phyloP scores from a whole-genome alignment of 2,888 invertebrate species.

The Parnassius apollo region DNA sequence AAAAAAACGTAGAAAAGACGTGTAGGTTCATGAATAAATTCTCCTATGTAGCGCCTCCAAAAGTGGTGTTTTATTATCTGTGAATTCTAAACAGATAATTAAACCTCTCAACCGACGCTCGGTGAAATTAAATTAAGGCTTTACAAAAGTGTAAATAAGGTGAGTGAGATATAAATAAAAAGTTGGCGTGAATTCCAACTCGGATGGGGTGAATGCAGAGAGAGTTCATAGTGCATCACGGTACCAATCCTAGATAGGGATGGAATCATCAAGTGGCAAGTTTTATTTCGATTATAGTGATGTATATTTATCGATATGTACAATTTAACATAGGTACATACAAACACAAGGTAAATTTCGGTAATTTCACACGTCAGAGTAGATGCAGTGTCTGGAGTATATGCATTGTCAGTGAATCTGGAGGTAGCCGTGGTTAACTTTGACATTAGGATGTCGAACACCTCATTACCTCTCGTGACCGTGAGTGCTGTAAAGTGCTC shows the following conservation, averaged over 20 bases:
- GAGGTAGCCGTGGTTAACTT: too few species aligned
- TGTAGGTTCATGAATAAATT: background rate
- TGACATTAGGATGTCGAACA: too few species aligned
- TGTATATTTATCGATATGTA: constrained; percentile 30
- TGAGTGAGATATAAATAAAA: constrained; percentile 15
- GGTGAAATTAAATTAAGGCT: constrained; percentile 18
- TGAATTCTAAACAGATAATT: constrained; percentile 18
- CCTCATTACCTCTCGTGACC: too few species aligned
- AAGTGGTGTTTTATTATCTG: constrained; percentile 1
- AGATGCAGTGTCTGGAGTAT: too few species aligned
- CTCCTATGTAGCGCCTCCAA: background rate
- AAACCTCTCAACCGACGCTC: constrained; percentile 11
- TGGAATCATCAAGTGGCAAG: constrained; percentile 72
- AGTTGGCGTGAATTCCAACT: constrained; percentile 9
- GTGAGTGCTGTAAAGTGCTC: too few species aligned
- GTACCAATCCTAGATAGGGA: constrained; percentile 22
- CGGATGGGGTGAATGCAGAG: constrained; percentile 16
- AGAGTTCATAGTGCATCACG: constrained; percentile 11
- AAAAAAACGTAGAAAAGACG: too few species aligned
- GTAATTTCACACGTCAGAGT: too few species aligned
- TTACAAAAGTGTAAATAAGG: constrained; percentile 18
- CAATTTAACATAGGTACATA: background rate
- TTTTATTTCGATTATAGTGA: constrained; percentile 66
- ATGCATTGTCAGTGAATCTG: too few species aligned
- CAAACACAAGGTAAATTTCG: too few species aligned